Percentiles rank a stretch among this genome's conserved stretches.
phyloP scores from a whole-genome alignment of 2,888 invertebrate species.

The Lasioglossum morio region DNA sequence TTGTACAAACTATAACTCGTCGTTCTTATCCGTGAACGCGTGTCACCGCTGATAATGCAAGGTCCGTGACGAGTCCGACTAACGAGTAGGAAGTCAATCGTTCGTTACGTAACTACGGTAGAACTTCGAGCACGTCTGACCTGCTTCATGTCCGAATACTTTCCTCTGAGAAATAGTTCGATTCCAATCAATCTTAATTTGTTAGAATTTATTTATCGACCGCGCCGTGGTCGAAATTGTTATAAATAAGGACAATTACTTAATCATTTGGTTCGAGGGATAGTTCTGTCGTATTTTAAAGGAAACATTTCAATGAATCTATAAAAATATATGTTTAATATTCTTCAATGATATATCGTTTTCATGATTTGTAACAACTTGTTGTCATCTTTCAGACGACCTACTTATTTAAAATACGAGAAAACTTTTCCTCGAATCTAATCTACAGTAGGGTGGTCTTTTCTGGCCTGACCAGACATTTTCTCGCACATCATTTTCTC shows the following conservation, averaged over 20 bases:
- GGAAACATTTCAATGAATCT: too few relatives aligned
- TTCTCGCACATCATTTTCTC: not conserved
- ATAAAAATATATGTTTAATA: too few relatives aligned
- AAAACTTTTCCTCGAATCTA: too few relatives aligned
- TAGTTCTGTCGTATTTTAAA: too few relatives aligned
- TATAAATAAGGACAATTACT: not conserved
- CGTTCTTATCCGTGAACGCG: too few relatives aligned
- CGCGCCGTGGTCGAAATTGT: not conserved
- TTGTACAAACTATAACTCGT: not conserved
- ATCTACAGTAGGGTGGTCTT: not conserved
- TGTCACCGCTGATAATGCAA: not conserved
- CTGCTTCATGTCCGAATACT: too few relatives aligned
- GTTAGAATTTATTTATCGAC: too few relatives aligned
- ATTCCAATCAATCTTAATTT: not conserved
- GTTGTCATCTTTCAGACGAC: too few relatives aligned
- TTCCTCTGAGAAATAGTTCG: not conserved
- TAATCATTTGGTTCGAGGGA: too few relatives aligned
- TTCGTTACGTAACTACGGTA: not conserved
- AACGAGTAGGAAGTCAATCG: not conserved
- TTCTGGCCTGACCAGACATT: not conserved
- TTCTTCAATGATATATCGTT: too few relatives aligned
- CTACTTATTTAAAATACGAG: too few relatives aligned
- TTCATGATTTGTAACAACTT: too few relatives aligned
- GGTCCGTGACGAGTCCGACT: not conserved
- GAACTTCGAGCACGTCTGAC: not conserved